Evolutionary conservation across 30 jellyfish, hydroid and myxozoan species (phyloP).

Genomic region (Pelagia noctiluca): DNA sequence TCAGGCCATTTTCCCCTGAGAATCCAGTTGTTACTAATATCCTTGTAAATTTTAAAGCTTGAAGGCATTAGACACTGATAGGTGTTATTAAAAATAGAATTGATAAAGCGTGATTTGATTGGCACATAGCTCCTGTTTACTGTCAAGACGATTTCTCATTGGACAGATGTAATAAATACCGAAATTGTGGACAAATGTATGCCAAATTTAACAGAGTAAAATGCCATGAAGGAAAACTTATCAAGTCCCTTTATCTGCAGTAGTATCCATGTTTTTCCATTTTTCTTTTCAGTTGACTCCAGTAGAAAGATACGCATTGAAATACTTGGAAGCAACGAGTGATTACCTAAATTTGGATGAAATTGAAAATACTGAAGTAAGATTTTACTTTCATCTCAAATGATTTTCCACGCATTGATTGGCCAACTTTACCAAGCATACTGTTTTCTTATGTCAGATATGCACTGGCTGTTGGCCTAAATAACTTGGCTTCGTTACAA

Average conservation of each 20-base stretch:
- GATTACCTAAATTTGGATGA: conserved; percentile 65
- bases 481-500: conserved; percentile 43
- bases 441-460: conserved; percentile 23
- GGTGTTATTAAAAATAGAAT: too few relatives aligned
- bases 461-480: conserved; percentile 67
- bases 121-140: too few relatives aligned
- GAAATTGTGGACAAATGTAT: too few relatives aligned
- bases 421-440: conserved; percentile 76
- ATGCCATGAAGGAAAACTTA: background rate
- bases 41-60: too few relatives aligned
- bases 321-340: conserved; percentile 82
- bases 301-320: conserved; percentile 80
- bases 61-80: too few relatives aligned
- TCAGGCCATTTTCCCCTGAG: too few relatives aligned
- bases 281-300: conserved; percentile 69
- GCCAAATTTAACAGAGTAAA: too few relatives aligned
- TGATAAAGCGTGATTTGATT: too few relatives aligned
- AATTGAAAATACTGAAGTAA: conserved; percentile 77
- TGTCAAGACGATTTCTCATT: too few relatives aligned
- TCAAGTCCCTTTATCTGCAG: background rate
- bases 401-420: background rate
- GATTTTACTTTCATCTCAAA: background rate
- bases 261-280: background rate
- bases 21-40: too few relatives aligned
- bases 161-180: too few relatives aligned